These are phyloP conservation scores for Rhinoderma darwinii DNA, from an alignment of 2,113 vertebrate species.

Conservation along the genomic window DNA sequence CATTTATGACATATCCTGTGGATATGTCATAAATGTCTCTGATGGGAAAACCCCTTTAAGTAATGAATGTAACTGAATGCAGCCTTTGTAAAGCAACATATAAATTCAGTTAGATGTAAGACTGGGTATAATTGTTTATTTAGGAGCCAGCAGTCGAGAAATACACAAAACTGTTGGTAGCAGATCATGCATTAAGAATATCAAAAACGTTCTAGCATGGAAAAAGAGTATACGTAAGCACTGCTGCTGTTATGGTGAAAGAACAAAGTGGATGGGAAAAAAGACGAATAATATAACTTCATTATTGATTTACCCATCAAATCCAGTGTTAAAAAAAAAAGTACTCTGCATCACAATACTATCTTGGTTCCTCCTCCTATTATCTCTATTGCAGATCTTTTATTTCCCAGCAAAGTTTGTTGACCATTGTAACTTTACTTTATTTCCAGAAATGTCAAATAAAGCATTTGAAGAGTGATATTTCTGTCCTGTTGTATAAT, in stretches of 20 bases:
- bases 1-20: too few relatives aligned
- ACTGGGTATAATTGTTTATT: background rate
- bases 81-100: background rate
- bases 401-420: background rate
- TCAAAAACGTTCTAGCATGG: background rate
- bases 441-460: background rate
- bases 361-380: background rate
- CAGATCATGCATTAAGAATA: background rate
- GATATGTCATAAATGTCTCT: too few relatives aligned
- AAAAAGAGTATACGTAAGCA: background rate
- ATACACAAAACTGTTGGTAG: background rate
- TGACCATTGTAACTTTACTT: background rate
- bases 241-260: background rate
- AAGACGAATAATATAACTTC: background rate
- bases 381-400: background rate
- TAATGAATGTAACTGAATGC: background rate
- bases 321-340: background rate
- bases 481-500: background rate
- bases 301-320: background rate
- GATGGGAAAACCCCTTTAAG: too few relatives aligned
- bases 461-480: background rate
- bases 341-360: background rate
- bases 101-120: background rate
- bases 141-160: background rate
- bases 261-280: background rate